Evolutionary conservation across 2,888 invertebrate genomes (phyloP), one percentile per base, ranked within the genome.

Genomic region (Sabellastarte sp.): DNA sequence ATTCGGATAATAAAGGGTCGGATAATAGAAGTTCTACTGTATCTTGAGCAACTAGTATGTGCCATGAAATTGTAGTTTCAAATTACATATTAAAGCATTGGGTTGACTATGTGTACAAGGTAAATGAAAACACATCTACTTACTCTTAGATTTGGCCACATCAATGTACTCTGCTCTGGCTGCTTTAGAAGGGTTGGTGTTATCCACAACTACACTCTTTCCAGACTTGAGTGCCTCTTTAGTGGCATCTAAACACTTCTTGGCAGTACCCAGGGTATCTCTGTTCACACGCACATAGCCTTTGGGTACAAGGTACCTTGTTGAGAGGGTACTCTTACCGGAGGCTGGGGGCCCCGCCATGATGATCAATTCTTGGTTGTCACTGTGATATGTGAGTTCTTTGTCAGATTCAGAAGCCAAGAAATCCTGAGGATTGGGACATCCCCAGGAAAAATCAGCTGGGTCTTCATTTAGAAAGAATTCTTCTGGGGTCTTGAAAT

Each of bases 281-380:
- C 81, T 73, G 69, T 82, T 82, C 2, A 82, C 76, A 41, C 72
- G 67, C 0, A 74, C 67, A 68, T 82, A 82, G n/a, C 79, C 78
- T 67, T 79, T 72, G 24, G 77, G 74, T 61, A 76, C 74, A 28
- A 81, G 65, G 66, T 76, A 73, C 20, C 73, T 64, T 65, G 73
- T 75, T 24, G 74, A 68, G 64, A 82, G 78, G 5, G 79, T 78
- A 62, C 78, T 79, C 61, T 82, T 82, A 3, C 82, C 82, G 41
- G 76, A 76, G 1, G 82, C 82, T 50, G 82, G 82, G n/a, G 72
- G 68, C 1, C 80, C 82, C 2, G 79, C 78, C 76, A 81, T 76
- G 2, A 82, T 65, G 0, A 80, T 74, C 59, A 82, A 30, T 63
- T 82, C 82, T 63, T 73, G 74, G 2, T 65, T 66, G 78, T 79